These are phyloP conservation scores for Oxystoma pomonae DNA, from an alignment of 2,888 invertebrate species.

Conservation along the genomic window DNA sequence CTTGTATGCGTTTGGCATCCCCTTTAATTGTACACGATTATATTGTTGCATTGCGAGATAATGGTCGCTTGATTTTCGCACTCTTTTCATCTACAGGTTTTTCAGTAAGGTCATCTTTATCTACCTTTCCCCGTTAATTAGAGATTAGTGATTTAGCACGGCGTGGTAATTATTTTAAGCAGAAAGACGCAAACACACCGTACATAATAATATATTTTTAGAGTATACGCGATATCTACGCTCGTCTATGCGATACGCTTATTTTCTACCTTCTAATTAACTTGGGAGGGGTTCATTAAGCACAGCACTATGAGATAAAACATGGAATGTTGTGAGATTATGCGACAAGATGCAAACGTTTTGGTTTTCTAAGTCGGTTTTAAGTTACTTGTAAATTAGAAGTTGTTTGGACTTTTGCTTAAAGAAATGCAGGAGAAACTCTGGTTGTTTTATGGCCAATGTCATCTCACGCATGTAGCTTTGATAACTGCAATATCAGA, in stretches of 20 bases:
- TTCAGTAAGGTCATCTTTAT: not conserved
- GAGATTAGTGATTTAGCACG: not conserved
- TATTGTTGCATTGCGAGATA: not conserved
- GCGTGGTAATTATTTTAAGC: not conserved
- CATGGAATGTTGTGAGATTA: not conserved
- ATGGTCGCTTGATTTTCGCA: not conserved
- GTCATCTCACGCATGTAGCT: too few relatives aligned
- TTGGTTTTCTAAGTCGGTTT: not conserved
- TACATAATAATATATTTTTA: not conserved
- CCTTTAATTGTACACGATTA: not conserved
- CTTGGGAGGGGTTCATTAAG: conserved; percentile 15
- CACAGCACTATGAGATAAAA: not conserved
- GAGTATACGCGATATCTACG: not conserved
- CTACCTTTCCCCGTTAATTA: not conserved
- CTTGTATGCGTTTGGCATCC: not conserved
- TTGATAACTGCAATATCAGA: too few relatives aligned
- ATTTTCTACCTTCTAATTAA: conserved; percentile 20
- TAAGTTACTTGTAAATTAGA: not conserved
- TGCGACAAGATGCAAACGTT: not conserved
- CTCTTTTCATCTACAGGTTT: not conserved
- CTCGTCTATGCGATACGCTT: not conserved
- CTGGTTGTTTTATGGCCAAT: too few relatives aligned
- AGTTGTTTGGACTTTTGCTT: too few relatives aligned
- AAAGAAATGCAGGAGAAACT: too few relatives aligned
- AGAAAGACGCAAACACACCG: not conserved